Base-by-base conservation (phyloP, 1,140 invertebrate genomes). In the Dysdera silvatica region DNA sequence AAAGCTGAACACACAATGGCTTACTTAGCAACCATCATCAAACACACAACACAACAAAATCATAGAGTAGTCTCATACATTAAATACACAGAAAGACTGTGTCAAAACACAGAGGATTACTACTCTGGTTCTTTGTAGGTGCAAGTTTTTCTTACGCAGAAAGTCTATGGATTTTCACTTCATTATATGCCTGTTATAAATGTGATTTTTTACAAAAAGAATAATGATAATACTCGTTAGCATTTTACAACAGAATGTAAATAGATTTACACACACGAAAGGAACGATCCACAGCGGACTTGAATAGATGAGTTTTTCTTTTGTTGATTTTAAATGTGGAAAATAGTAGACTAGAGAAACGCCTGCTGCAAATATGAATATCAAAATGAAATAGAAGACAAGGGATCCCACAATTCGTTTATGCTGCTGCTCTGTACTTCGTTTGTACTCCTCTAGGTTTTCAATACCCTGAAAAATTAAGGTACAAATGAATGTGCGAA, bases 381-480 rank as follows among this genome's bases (percentile, higher is more conserved):
- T 69, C n/a, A 85, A 78, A 29, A 90, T 83, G 26, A 88, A 90
- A 69, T 87, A 84, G 53, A 91, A 79, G 66, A 93, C 80, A 40
- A 95, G 81, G 69, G 84, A 83, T 37, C 85, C 85, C 55, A 91
- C 83, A 61, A 90, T 83, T 57, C 84, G 83, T 71, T 87, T 87
- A 73, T 91, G 87, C 40, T 79, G 82, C 67, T 86, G 82, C 75
- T 91, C 84, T 24, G 89, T 92, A 71, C 82, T 83, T 61, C 82
- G 80, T 45, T 87, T 82, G 79, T 87, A 89, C 71, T 84, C 81
- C 71, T 93, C 86, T 55, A 92, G 87, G 32, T 82, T 79, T 73
- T 85, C 82, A 31, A 95, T 89, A 76, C 91, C 83, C 77, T 87
- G 62, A 51, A 74, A 75, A 54, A 66, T 61, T 56, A 66, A 71